Conservation (phyloP, 2,113 vertebrate species). For the Vulpes vulpes region DNA sequence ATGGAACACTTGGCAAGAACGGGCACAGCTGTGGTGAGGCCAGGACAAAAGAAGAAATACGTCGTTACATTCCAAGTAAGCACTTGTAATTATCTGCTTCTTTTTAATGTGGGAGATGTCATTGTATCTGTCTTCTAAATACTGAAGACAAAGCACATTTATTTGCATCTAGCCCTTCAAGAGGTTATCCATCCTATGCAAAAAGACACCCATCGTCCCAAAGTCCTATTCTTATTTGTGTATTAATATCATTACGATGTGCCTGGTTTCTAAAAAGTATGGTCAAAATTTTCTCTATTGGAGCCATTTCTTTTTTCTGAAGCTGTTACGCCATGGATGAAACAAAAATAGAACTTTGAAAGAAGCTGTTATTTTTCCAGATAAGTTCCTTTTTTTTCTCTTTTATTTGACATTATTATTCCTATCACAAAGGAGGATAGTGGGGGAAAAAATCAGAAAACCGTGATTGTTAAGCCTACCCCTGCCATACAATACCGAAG, state of each 20-base stretch:
- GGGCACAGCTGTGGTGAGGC: constrained; percentile 32
- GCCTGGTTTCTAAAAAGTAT: background rate
- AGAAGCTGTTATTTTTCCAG: constrained; percentile 14
- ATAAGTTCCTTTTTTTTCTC: background rate
- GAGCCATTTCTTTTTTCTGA: constrained; percentile 46
- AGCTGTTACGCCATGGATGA: background rate
- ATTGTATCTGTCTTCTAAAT: constrained; percentile 25
- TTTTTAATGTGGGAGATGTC: constrained; percentile 40
- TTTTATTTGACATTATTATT: background rate
- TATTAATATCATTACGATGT: background rate
- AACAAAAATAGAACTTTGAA: constrained; percentile 38
- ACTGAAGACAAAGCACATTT: background rate
- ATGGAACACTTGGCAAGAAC: background rate
- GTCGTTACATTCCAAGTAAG: constrained; percentile 20
- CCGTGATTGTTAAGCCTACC: background rate
- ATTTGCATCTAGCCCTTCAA: constrained; percentile 17
- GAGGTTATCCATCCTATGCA: background rate
- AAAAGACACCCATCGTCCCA: background rate
- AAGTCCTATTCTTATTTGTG: background rate
- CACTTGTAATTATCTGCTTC: constrained; percentile 58
- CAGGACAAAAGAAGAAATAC: constrained; percentile 58
- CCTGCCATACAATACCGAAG: background rate
- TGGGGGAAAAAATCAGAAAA: background rate
- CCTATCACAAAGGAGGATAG: background rate
- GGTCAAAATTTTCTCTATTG: background rate